Conservation (phyloP, 35 echinoderm and acorn worm species). For the Lytechinus pictus region DNA sequence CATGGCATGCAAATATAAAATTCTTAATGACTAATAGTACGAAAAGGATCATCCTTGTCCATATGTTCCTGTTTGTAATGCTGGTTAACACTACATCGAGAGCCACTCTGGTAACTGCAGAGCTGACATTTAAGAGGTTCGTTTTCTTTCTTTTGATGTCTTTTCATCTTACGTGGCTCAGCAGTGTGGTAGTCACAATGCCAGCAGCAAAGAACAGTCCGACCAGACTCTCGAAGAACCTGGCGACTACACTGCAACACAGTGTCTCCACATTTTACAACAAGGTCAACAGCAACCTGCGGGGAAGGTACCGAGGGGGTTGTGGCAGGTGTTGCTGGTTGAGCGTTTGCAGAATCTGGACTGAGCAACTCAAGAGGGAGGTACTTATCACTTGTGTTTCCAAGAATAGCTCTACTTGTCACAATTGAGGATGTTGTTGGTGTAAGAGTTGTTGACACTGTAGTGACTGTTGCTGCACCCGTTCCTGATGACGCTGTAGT, state of each 20-base stretch:
- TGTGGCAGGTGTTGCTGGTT: conserved; percentile 31
- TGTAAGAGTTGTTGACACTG: conserved; percentile 22
- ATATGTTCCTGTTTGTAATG: conserved; percentile 95
- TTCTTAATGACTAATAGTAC: background rate
- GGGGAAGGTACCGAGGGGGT: conserved; percentile 21
- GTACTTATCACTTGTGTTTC: conserved; percentile 90
- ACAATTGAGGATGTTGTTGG: conserved; percentile 15
- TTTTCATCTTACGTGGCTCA: conserved; percentile 96
- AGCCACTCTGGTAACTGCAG: conserved; percentile 75
- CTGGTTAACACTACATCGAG: conserved; percentile 88
- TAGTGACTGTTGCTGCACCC: conserved; percentile 17
- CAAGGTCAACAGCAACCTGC: conserved; percentile 70
- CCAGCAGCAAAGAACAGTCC: conserved; percentile 96
- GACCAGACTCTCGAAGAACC: conserved; percentile 89
- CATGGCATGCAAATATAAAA: background rate
- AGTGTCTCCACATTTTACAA: conserved; percentile 90
- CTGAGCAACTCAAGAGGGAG: conserved; percentile 77
- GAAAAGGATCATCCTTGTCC: conserved; percentile 66
- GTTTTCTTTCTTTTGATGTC: conserved; percentile 88
- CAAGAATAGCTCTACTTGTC: conserved; percentile 47
- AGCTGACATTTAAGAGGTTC: conserved; percentile 91
- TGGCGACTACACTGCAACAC: conserved; percentile 91
- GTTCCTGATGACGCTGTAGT: background rate
- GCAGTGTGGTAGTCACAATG: conserved; percentile 97
- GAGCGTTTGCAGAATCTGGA: conserved; percentile 48